A percentile compares a stretch with the other conserved stretches of the same genome.
Evolutionary conservation across 2,888 invertebrate genomes (phyloP).

Genomic region (Tipula lateralis): DNA sequence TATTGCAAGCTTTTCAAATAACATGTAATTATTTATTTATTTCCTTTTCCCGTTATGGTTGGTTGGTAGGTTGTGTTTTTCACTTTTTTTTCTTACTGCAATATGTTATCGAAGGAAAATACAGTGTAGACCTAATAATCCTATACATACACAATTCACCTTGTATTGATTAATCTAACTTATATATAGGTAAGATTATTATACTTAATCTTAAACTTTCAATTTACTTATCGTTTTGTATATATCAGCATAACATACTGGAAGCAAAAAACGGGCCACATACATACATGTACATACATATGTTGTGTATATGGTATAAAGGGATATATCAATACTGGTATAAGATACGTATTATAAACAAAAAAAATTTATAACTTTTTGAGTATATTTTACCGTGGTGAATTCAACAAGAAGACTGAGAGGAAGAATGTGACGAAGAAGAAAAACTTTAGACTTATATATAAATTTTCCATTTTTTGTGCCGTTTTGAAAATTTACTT

Average conservation of each 20-base stretch:
- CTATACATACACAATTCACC: background rate
- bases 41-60: background rate
- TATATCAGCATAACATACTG: background rate
- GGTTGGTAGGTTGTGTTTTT: background rate
- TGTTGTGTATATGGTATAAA: background rate
- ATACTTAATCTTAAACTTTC: background rate
- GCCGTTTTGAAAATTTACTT: background rate
- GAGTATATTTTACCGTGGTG: background rate
- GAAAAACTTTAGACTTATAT: background rate
- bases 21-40: background rate
- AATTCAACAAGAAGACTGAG: background rate
- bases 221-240: background rate
- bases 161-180: background rate
- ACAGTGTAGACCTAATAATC: background rate
- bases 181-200: background rate
- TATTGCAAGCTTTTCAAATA: background rate
- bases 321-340: background rate
- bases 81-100: background rate
- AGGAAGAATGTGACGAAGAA: background rate
- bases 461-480: background rate
- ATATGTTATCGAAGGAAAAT: background rate
- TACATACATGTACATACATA: background rate
- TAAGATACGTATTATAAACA: background rate
- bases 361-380: background rate
- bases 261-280: background rate